These are phyloP conservation scores for Seira ritae DNA, from an alignment of 2,888 invertebrate genomes.

Conservation along the genomic window DNA sequence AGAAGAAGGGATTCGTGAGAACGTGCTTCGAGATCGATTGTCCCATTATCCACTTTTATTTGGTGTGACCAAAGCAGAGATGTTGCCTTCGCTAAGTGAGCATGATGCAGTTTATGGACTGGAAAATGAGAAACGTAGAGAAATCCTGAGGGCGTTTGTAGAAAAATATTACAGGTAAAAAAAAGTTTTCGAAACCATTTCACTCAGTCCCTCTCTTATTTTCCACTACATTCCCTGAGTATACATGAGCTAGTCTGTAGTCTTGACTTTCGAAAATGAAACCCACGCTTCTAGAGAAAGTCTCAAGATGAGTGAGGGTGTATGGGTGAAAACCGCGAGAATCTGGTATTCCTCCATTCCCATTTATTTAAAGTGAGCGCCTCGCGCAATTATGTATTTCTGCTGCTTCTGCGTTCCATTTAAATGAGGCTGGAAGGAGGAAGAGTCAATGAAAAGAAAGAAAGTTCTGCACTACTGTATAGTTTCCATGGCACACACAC, in stretches of 20 bases:
- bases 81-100: conserved; percentile 71
- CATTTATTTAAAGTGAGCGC: conserved; percentile 1
- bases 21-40: conserved; percentile 72
- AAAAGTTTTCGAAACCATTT: conserved; percentile 14
- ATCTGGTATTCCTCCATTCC: conserved; percentile 4
- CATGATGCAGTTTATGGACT: conserved; percentile 83
- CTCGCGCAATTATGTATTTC: too few species aligned
- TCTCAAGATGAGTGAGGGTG: background rate
- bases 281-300: background rate
- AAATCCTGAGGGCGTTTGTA: conserved; percentile 91
- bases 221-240: conserved; percentile 12
- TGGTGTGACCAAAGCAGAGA: conserved; percentile 72
- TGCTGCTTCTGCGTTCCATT: too few species aligned
- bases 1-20: conserved; percentile 72
- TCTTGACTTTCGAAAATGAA: background rate
- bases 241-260: background rate
- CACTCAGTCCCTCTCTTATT: conserved; percentile 18
- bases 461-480: background rate
- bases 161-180: conserved; percentile 85
- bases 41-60: conserved; percentile 73
- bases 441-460: too few species aligned
- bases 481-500: too few species aligned
- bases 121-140: conserved; percentile 91
- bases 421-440: too few species aligned
- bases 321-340: conserved; percentile 7